Base-by-base conservation (phyloP, 2,113 vertebrate genomes). In the Bambusicola thoracicus region DNA sequence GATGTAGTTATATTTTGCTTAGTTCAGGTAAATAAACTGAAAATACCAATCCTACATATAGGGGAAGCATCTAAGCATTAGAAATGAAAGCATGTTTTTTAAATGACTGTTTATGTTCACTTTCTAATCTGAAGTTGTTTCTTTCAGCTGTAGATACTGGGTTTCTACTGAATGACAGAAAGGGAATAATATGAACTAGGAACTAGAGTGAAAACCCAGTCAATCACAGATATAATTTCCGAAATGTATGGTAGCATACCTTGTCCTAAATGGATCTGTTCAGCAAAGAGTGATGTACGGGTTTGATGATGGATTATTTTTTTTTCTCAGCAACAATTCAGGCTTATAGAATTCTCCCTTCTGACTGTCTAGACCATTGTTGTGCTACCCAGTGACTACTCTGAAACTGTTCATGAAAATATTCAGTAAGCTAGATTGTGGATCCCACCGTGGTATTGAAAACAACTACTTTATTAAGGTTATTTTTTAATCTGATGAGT, bases 1-100 rank as follows among this genome's bases (percentile, higher is more conserved):
- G 49, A 86, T 86, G 72, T 24, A 78, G 85, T 80, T 94, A 83
- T 90, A 87, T 73, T 92, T 93, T 92, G 82, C 34, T 94, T 91
- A 82, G 80, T 84, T 87, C 32, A 70, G 70, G 82, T 74, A 96
- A 91, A 95, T 86, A 96, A 92, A 83, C 14, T 82, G 30, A 87
- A 94, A 91, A 94, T 93, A 93, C 61, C 25, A 70, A 38, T 85
- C 29, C 40, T 80, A 56, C 34, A 24, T 72, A 83, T 49, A 63
- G 27, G n/a, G 20, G 20, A 48, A 56, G 43, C 75, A 34, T 59
- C 70, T 82, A 61, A 81, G 90, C 12, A 49, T 77, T 53, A 74
- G 62, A 80, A 87, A 80, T 62, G 8, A 78, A 55, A 85, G 13
- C 20, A 20, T 74, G 15, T 62, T 91, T 93, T 59, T n/a, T 8